phyloP scores from a whole-genome alignment of 2,888 invertebrate species.

The Epirrhoe tristata region DNA sequence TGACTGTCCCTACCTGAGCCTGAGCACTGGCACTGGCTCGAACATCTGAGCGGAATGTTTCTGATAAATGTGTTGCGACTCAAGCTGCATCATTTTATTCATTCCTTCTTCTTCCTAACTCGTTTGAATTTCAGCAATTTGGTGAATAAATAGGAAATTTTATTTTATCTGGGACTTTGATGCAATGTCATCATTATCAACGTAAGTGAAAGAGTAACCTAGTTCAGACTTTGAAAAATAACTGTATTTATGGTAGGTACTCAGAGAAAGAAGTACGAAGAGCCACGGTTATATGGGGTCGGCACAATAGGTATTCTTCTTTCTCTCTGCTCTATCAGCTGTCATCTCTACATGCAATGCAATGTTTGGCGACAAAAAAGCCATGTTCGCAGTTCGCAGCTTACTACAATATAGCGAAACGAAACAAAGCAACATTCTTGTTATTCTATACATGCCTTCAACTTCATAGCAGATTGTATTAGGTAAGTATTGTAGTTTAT shows the following conservation, averaged over 20 bases:
- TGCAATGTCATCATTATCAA: no score
- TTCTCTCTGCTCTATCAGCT: no score
- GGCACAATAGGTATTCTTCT: no score
- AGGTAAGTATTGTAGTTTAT: conserved; percentile 5
- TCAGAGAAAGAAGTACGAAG: no score
- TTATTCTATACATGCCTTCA: conserved; percentile 1
- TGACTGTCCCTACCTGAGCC: conserved; percentile 18
- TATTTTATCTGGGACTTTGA: background rate
- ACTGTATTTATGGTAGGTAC: no score
- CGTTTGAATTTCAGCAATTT: conserved; percentile 20
- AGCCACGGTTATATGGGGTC: no score
- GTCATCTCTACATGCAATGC: no score
- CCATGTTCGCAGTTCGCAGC: no score
- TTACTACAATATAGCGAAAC: background rate
- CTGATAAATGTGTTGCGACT: conserved; percentile 19
- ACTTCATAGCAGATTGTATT: conserved; percentile 7
- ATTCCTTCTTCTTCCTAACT: conserved; percentile 8
- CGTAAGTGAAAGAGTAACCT: no score
- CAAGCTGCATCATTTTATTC: conserved; percentile 15
- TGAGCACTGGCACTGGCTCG: background rate
- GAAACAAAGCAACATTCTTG: background rate
- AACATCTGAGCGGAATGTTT: conserved; percentile 18
- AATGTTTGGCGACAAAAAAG: no score
- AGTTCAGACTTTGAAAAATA: no score
- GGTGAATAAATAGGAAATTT: conserved; percentile 4